A percentile compares a stretch with the other conserved stretches of the same genome.
Evolutionary conservation across 2,797 vertebrate species (phyloP).

Genomic region (Sandelia bainsii): DNA sequence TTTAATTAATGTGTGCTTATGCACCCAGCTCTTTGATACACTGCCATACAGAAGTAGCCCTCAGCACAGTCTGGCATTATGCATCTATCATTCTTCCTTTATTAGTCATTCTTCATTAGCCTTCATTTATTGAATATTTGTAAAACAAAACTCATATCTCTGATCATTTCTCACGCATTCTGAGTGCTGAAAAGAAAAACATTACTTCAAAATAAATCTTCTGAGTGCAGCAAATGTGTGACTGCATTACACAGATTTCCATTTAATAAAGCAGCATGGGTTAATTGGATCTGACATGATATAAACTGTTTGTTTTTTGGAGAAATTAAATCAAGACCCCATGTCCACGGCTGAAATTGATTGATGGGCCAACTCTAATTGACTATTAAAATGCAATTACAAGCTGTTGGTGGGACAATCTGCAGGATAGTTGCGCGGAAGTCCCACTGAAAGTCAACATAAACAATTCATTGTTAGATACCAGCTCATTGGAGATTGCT

Average conservation of each 20-base stretch:
- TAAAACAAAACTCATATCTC: conserved; percentile 35
- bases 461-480: conserved; percentile 25
- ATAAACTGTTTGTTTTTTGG: conserved; percentile 77
- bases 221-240: conserved; percentile 11
- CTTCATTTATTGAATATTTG: conserved; percentile 28
- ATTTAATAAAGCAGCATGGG: conserved; percentile 74
- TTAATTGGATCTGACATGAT: conserved; percentile 81
- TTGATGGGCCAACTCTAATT: conserved; percentile 87
- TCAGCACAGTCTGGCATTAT: conserved; percentile 45
- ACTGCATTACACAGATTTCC: conserved; percentile 14
- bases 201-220: conserved; percentile 2
- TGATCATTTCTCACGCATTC: conserved; percentile 34
- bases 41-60: conserved; percentile 42
- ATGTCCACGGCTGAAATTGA: conserved; percentile 78
- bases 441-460: conserved; percentile 69
- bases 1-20: conserved; percentile 32
- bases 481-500: not conserved
- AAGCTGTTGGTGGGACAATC: conserved; percentile 79
- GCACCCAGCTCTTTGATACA: conserved; percentile 33
- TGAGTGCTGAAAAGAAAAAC: not conserved
- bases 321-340: conserved; percentile 81
- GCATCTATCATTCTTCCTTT: conserved; percentile 30
- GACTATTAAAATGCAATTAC: conserved; percentile 89
- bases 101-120: conserved; percentile 53
- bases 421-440: conserved; percentile 48